Evolutionary conservation across 1,140 invertebrate species (phyloP), one percentile per base, ranked within the genome.

Genomic region (Holotrichia oblita): DNA sequence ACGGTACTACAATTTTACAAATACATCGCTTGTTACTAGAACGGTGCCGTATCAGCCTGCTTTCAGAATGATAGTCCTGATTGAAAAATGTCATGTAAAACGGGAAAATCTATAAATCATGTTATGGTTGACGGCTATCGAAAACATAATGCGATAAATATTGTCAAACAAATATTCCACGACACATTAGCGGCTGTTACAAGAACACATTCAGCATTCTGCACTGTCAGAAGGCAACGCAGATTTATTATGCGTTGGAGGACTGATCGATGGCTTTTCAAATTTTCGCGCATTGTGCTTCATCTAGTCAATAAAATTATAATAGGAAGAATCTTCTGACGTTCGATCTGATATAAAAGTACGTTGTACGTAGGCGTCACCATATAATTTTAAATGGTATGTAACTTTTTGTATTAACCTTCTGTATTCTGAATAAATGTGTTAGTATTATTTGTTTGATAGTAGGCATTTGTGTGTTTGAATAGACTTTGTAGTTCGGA

Each of bases 121-220:
- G 3, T 20, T 20, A 22, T 7, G 61, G 61, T 69, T 69, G 61
- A 69, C 61, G 61, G 61, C 22, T 69, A 69, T 69, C 22, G 20
- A 69, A 24, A 69, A 69, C 61, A 27, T 69, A 69, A 69, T 69
- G 61, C 22, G 61, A 69, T 69, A 69, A 69, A 69, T 69, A 69
- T 69, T 69, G 27, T 69, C 61, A 69, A 69, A 69, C 61, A 69
- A 69, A 69, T 69, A 69, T 69, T 69, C 61, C 61, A 12, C 61
- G 61, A 69, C 61, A 69, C 22, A 69, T 69, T 69, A 69, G 61
- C 61, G 61, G 27, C 22, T 69, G 61, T 69, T 69, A 34, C 61
- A 7, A 69, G 61, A 69, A 69, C 27, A 27, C 22, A 69, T 69
- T 14, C 61, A 24, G 8, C 61, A 22, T 69, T 27, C 27, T 22